A percentile compares a stretch with the other conserved stretches of the same genome.
Evolutionary conservation across 2,888 invertebrate species (phyloP).

Genomic region (Tenthredo amoena): DNA sequence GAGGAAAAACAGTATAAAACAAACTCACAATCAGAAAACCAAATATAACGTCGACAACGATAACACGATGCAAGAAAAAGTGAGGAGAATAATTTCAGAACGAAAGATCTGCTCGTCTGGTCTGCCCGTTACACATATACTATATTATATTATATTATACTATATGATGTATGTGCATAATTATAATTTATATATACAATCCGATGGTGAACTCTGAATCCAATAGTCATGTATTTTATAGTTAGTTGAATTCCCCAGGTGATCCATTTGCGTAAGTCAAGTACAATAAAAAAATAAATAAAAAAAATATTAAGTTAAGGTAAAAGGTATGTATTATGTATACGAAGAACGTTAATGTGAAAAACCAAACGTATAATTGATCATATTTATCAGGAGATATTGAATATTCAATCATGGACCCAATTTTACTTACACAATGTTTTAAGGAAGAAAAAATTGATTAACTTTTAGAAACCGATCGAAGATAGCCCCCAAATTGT

Average conservation of each 20-base stretch:
- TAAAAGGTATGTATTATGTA: too few species aligned
- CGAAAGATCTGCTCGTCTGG: slow-evolving; percentile 26
- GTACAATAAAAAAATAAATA: too few species aligned
- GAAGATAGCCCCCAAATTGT: background rate
- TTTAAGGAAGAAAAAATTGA: background rate
- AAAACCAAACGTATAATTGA: background rate
- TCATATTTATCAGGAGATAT: background rate
- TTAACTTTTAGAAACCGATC: background rate
- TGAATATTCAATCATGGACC: background rate
- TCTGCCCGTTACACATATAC: slow-evolving; percentile 32
- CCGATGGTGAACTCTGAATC: background rate
- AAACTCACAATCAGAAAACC: background rate
- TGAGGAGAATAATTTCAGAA: slow-evolving; percentile 8
- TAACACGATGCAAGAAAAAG: slow-evolving; percentile 21
- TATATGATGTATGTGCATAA: background rate
- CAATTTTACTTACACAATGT: background rate
- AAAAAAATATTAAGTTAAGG: too few species aligned
- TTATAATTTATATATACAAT: slow-evolving; percentile 1
- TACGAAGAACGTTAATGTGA: background rate
- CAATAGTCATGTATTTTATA: background rate
- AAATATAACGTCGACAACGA: background rate
- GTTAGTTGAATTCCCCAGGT: background rate
- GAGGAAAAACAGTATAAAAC: background rate
- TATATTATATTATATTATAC: background rate
- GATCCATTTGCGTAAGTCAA: background rate